Percentiles rank a stretch among this genome's conserved stretches.
Evolutionary conservation across 53 echinoderm and acorn worm species (phyloP).

Genomic region (Temnopleurus reevesii): DNA sequence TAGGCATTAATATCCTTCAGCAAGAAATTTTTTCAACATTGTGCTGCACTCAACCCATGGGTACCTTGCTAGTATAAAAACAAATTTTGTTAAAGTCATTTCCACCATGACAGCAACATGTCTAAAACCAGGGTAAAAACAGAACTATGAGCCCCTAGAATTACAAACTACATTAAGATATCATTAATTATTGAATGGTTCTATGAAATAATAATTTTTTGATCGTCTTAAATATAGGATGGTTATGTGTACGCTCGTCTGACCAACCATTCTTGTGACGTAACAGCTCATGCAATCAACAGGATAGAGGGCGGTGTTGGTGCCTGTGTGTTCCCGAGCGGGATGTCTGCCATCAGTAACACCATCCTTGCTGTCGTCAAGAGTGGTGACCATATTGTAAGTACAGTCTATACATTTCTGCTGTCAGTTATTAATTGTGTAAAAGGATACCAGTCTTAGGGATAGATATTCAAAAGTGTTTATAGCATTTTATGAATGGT

Average conservation of each 20-base stretch:
- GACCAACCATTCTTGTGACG: constrained; percentile 81
- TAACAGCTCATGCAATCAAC: constrained; percentile 85
- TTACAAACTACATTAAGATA: not conserved
- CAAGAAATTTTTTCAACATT: no score
- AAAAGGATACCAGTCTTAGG: not conserved
- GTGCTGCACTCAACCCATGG: no score
- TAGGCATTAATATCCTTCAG: no score
- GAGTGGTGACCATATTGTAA: constrained; percentile 87
- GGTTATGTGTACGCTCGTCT: constrained; percentile 89
- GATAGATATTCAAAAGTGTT: not conserved
- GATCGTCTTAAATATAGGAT: constrained; percentile 55
- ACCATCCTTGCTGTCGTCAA: constrained; percentile 77
- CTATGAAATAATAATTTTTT: not conserved
- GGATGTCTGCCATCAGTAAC: constrained; percentile 90
- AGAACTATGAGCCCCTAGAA: not conserved
- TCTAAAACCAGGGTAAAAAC: not conserved
- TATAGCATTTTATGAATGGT: not conserved
- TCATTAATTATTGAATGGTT: not conserved
- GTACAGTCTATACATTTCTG: not conserved
- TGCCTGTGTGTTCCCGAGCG: constrained; percentile 65
- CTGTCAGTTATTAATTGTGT: no score
- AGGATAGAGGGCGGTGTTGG: constrained; percentile 87
- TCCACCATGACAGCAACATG: not conserved
- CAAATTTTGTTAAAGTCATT: no score
- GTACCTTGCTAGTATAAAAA: no score